Base-by-base conservation (phyloP, 2,113 vertebrate species). In the Acrocephalus arundinaceus region DNA sequence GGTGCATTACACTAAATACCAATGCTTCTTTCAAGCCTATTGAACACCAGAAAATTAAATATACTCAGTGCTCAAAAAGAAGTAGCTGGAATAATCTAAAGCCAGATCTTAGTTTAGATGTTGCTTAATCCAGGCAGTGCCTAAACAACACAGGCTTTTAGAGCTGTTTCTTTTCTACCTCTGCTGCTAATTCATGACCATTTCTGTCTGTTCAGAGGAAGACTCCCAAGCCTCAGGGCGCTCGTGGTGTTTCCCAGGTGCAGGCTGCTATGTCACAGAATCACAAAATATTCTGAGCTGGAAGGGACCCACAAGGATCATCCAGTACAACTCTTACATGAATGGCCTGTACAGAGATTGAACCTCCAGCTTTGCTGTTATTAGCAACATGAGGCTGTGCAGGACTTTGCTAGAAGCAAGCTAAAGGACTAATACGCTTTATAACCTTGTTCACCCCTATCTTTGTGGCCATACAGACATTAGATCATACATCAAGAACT, bases 181-280 rank as follows among this genome's bases (percentile, higher is more conserved):
- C 43, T 71, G 13, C 11, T 75, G 21, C 30, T 67, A 79, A 78
- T 48, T 63, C 39, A 51, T 0, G 1, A 55, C 20, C 12, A 21
- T 23, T 93, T 85, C 65, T 78, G 43, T 21, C 35, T 78, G 20
- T 43, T 67, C 23, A 37, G 37, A 80, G 46, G 59, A 84, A 84
- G 76, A 49, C 41, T 54, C 28, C 7, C 1, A 82, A 65, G 31
- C 45, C 15, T 52, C 30, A 46, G 24, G 27, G 14, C 2, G 37
- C 24, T 49, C 0, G 0, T 13, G 7, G 45, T 35, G 30, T 19
- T 80, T 77, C 54, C 54, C 24, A 61, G 41, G n/a, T 37, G 28
- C 43, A 62, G 28, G 37, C 19, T 87, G 46, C 37, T 2, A 0
- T 5, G 18, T n/a, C 9, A 6, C 6, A 45, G 73, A 61, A 58